phyloP scores from a whole-genome alignment of 2,113 vertebrate species.

The Cavia aperea region DNA sequence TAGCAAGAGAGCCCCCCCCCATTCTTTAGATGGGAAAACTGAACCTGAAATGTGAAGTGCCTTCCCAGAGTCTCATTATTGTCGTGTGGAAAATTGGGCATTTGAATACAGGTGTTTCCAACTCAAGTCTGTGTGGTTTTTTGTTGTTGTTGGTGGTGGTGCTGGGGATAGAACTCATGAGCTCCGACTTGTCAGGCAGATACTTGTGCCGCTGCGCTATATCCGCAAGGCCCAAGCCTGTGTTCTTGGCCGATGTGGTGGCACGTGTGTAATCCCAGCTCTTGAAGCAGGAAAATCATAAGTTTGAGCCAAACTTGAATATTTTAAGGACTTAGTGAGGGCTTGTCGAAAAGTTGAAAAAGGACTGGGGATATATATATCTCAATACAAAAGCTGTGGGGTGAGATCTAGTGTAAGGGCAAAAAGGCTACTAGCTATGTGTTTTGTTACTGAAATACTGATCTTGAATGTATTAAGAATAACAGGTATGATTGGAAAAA shows the following conservation, averaged over 20 bases:
- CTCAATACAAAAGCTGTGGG: background rate
- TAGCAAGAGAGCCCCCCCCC: background rate
- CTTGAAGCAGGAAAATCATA: background rate
- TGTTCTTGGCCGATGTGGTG: background rate
- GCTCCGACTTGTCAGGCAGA: too few relatives aligned
- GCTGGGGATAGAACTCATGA: too few relatives aligned
- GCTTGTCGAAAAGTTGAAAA: background rate
- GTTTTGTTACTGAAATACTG: too few relatives aligned
- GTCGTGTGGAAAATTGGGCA: background rate
- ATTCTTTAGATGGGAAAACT: slow-evolving; percentile 10
- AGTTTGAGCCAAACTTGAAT: background rate
- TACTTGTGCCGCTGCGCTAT: too few relatives aligned
- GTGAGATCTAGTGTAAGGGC: background rate
- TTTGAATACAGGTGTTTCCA: background rate
- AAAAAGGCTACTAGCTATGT: too few relatives aligned
- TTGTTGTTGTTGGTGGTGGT: too few relatives aligned
- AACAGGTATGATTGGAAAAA: slow-evolving; percentile 28
- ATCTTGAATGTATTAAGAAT: too few relatives aligned
- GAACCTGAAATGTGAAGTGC: background rate
- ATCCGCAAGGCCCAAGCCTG: background rate
- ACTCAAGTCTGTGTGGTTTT: background rate
- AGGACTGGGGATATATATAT: background rate
- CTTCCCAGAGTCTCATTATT: background rate
- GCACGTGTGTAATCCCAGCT: background rate
- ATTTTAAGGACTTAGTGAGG: background rate